Percentiles rank a stretch among this genome's conserved stretches.
Conservation (phyloP, 2,797 vertebrate species). For the Paguma larvata region DNA sequence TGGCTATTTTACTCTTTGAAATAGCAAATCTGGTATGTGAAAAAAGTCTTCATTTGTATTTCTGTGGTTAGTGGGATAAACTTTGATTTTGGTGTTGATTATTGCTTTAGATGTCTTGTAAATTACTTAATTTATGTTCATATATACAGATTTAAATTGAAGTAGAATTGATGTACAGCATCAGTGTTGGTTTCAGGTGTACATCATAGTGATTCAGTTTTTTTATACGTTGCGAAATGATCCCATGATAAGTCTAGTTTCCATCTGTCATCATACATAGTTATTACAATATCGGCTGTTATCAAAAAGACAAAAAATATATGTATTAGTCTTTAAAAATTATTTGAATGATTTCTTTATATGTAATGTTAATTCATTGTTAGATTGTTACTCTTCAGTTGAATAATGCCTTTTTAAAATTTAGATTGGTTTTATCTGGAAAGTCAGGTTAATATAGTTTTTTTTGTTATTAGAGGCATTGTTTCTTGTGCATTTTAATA, state of each 20-base stretch:
- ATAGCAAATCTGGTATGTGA: slow-evolving; percentile 6
- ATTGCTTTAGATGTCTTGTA: background rate
- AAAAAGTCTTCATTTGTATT: slow-evolving; percentile 23
- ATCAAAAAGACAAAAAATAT: background rate
- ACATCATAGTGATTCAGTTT: background rate
- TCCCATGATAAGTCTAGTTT: background rate
- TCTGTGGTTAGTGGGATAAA: background rate
- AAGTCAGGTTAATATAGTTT: slow-evolving; percentile 13
- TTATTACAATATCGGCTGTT: background rate
- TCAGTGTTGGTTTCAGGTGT: background rate
- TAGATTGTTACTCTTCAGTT: background rate
- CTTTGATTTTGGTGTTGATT: slow-evolving; percentile 50
- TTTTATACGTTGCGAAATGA: background rate
- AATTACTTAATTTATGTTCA: slow-evolving; percentile 12
- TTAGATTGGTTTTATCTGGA: slow-evolving; percentile 46
- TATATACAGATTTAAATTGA: background rate
- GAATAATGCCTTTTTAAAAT: slow-evolving; percentile 41
- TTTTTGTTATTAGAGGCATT: slow-evolving; percentile 16
- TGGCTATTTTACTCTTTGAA: slow-evolving; percentile 6
- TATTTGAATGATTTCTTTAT: slow-evolving; percentile 34
- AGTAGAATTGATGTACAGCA: background rate
- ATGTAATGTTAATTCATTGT: slow-evolving; percentile 5
- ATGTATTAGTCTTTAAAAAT: background rate
- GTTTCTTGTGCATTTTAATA: background rate
- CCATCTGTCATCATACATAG: background rate